Base-by-base conservation (phyloP, 2,888 invertebrate species). In the Mesorhabditis sp. region DNA sequence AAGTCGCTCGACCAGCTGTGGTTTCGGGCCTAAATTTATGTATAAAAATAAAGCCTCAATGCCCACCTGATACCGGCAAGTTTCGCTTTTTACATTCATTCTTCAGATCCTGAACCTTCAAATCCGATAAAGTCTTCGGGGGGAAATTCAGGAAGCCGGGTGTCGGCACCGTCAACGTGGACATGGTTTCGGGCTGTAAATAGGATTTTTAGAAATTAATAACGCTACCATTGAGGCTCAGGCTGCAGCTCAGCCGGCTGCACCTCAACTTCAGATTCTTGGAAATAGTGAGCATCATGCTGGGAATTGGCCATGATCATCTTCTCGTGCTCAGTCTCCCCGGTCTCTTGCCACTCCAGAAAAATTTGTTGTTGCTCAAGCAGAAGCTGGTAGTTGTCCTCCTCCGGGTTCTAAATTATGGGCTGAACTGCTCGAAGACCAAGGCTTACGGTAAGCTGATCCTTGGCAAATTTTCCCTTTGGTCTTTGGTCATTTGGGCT, bases 281-380 rank as follows among this genome's bases (percentile, higher is more conserved):
- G 28, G 28, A 28, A 28, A 28, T 28, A 28, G 28, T 28, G 28
- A 28, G 28, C 28, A 28, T 28, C 28, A 28, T 28, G 28, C 28
- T 28, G 28, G 28, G 28, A 28, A 2, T 28, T 28, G 28, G 28
- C 28, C 28, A 28, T 28, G 28, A 28, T 28, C 28, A 28, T 28
- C 28, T 28, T 28, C 28, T 28, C 28, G 28, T 28, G 28, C 28
- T 28, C 28, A 1, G 92, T 92, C 82, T 92, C 91, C 87, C 90
- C 89, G n/a, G 65, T 65, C 86, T 93, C 92, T 86, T 92, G 92
- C 90, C 91, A 92, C 86, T 93, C 93, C 69, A 96, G 90, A 73
- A 95, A 90, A 80, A 96, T 88, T 86, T 95, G 95, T 86, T 96
- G 96, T 85, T 96, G 96, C 85, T 95, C 93, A 74, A 96, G 89